Conservation (phyloP, 1,140 invertebrate genomes). For the Octopus bimaculoides region DNA sequence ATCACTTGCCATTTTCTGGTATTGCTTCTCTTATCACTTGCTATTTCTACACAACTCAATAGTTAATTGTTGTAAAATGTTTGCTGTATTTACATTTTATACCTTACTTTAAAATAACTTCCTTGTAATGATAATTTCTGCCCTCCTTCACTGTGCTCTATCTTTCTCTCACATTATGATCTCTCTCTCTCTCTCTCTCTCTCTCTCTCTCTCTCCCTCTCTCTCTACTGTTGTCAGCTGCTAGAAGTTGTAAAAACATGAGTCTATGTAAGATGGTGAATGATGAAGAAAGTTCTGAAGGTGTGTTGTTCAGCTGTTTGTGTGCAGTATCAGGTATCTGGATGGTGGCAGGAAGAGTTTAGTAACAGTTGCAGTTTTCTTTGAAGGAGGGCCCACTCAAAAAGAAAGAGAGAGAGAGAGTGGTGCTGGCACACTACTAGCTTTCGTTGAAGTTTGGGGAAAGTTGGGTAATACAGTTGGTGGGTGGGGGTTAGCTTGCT, state of each 20-base stretch:
- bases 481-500: neutral
- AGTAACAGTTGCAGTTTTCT: neutral
- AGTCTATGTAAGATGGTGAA: neutral
- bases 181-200: neutral
- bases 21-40: no score
- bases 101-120: neutral
- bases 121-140: neutral
- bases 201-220: neutral
- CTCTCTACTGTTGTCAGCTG: conserved; percentile 1
- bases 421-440: neutral
- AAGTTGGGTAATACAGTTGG: neutral
- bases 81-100: no score
- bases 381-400: neutral
- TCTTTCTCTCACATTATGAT: neutral
- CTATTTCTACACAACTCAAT: no score
- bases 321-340: neutral
- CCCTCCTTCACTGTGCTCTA: neutral
- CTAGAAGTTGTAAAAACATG: neutral
- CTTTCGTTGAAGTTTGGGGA: neutral
- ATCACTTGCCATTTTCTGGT: no score
- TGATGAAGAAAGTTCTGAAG: neutral
- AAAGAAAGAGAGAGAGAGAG: neutral
- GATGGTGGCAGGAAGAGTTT: neutral
- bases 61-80: no score
- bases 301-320: conserved; percentile 11